Evolutionary conservation across 2,113 vertebrate genomes (phyloP).

Genomic region (Eidolon helvum): DNA sequence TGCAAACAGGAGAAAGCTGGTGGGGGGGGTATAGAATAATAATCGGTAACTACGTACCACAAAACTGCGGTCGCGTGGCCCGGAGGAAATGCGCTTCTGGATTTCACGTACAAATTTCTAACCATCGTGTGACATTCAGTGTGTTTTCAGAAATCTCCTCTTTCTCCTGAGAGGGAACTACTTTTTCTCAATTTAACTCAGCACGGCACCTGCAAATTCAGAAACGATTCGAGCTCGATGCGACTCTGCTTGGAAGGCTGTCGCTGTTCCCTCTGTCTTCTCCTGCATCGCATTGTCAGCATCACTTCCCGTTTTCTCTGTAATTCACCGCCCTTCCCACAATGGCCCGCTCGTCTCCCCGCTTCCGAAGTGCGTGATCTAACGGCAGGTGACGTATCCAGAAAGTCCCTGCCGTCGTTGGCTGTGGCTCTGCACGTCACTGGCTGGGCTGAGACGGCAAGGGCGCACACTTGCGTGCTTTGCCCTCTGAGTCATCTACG

Average conservation of each 20-base stretch:
- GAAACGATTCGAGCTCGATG: constrained; percentile 4
- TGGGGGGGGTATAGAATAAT: not conserved
- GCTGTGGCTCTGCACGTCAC: not conserved
- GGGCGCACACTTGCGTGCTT: not conserved
- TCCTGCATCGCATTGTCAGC: not conserved
- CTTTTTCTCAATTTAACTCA: constrained; percentile 2
- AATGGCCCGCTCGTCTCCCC: not conserved
- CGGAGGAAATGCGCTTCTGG: not conserved
- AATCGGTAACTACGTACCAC: not conserved
- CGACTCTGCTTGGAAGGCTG: not conserved
- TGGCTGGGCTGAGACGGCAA: not conserved
- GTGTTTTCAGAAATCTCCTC: constrained; percentile 13
- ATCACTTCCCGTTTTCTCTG: constrained; percentile 9
- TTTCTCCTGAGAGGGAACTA: constrained; percentile 10
- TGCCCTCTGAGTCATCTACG: not conserved
- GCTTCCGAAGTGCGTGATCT: not conserved
- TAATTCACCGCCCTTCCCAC: not conserved
- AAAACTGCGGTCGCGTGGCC: not conserved
- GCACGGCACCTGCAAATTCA: constrained; percentile 1
- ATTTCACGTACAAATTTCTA: not conserved
- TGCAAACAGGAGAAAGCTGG: not conserved
- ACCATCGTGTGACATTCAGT: not conserved
- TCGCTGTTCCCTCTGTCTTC: not conserved
- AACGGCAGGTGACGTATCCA: not conserved
- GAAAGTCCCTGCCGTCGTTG: not conserved